phyloP scores from a whole-genome alignment of 2,113 vertebrate species.

The Campylomormyrus tamandua region DNA sequence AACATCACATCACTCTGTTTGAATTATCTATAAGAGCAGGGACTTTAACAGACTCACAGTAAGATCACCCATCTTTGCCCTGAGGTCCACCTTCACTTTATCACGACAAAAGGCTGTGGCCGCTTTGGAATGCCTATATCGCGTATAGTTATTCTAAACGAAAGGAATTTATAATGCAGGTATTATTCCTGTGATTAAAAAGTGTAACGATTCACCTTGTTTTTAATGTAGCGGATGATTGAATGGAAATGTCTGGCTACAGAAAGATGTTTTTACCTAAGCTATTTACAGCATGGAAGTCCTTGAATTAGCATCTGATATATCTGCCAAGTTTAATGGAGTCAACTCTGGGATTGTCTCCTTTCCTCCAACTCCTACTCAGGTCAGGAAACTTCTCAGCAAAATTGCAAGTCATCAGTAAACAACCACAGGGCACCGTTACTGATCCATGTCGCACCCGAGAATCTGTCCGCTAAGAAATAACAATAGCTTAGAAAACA shows the following conservation, averaged over 20 bases:
- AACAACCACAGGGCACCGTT: background rate
- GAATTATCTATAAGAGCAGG: background rate
- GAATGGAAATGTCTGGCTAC: constrained; percentile 12
- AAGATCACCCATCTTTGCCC: background rate
- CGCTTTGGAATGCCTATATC: background rate
- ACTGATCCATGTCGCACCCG: background rate
- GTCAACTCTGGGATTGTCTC: background rate
- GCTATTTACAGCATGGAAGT: background rate
- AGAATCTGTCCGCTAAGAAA: background rate
- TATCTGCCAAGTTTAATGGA: background rate
- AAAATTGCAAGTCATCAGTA: background rate
- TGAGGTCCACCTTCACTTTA: background rate
- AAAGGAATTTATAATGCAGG: background rate
- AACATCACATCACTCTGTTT: background rate
- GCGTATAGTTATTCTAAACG: background rate
- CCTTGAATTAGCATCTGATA: constrained; percentile 19
- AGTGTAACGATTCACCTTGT: constrained; percentile 11
- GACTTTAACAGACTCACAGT: background rate
- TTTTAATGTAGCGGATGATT: constrained; percentile 11
- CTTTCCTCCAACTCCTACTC: background rate
- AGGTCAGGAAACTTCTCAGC: background rate
- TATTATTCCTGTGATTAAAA: constrained; percentile 22
- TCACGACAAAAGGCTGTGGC: background rate
- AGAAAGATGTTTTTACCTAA: constrained; percentile 8
- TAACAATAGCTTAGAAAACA: background rate